phyloP scores from a whole-genome alignment of 2,888 invertebrate species.

The Ophion slaviceki region DNA sequence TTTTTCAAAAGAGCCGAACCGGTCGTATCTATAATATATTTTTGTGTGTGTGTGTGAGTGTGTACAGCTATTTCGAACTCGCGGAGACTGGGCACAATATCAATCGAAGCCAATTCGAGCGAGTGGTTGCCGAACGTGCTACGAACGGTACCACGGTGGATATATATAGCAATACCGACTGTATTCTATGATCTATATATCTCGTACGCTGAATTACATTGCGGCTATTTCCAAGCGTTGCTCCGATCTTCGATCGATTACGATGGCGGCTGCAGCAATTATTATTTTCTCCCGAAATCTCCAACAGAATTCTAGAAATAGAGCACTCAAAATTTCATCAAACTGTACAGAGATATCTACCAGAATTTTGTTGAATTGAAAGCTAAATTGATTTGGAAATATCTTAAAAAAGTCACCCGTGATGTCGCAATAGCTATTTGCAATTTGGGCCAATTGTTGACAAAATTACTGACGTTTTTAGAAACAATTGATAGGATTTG shows the following conservation, averaged over 20 bases:
- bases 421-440: background rate
- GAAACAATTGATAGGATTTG: no score
- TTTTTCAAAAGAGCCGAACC: slow-evolving; percentile 72
- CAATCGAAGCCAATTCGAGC: slow-evolving; percentile 78
- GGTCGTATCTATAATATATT: background rate
- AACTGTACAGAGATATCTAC: background rate
- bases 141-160: slow-evolving; percentile 65
- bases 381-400: background rate
- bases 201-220: slow-evolving; percentile 73
- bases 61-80: slow-evolving; percentile 43
- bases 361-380: background rate
- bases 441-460: no score
- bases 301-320: slow-evolving; percentile 20
- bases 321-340: background rate
- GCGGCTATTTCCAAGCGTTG: slow-evolving; percentile 70
- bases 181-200: background rate
- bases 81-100: slow-evolving; percentile 73
- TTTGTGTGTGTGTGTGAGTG: slow-evolving; percentile 9
- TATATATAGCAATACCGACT: slow-evolving; percentile 11
- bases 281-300: slow-evolving; percentile 62
- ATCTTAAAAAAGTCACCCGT: background rate
- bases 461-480: no score
- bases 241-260: slow-evolving; percentile 68
- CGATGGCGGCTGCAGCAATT: slow-evolving; percentile 73
- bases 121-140: slow-evolving; percentile 75